These are phyloP conservation scores for Aldabrachelys gigantea DNA, from an alignment of 2,113 vertebrate genomes.

Conservation along the genomic window DNA sequence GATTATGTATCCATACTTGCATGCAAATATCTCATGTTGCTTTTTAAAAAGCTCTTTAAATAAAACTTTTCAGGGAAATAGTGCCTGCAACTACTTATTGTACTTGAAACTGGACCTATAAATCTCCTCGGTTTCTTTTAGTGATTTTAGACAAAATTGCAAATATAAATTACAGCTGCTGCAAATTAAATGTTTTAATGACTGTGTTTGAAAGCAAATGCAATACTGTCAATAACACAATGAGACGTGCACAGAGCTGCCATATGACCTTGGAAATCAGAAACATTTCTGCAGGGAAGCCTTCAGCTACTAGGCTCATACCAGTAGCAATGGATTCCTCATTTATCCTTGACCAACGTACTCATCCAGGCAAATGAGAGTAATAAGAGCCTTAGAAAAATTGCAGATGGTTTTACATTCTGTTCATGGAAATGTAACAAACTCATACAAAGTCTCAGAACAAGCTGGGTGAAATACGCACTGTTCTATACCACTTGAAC, in stretches of 20 bases:
- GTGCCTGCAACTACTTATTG: conserved; percentile 62
- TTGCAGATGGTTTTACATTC: neutral
- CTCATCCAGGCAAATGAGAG: neutral
- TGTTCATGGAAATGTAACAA: neutral
- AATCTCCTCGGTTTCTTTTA: conserved; percentile 67
- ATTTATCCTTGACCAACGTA: neutral
- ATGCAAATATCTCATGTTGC: conserved; percentile 62
- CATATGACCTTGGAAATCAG: neutral
- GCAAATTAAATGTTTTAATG: conserved; percentile 76
- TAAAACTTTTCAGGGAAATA: conserved; percentile 52
- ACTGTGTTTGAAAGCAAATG: conserved; percentile 68
- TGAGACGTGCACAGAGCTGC: neutral
- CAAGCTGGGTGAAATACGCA: neutral
- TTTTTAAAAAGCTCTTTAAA: conserved; percentile 68
- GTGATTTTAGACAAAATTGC: conserved; percentile 74
- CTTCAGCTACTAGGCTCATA: neutral
- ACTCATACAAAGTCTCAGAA: neutral
- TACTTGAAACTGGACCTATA: conserved; percentile 67
- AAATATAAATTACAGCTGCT: conserved; percentile 75
- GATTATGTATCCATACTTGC: conserved; percentile 50
- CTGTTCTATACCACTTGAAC: accelerated
- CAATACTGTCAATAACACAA: conserved; percentile 5
- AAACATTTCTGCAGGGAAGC: neutral
- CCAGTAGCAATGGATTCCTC: neutral
- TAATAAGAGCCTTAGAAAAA: neutral